These are phyloP conservation scores for Brachionus manjavacas DNA, from an alignment of 1,140 invertebrate genomes.

Conservation along the genomic window DNA sequence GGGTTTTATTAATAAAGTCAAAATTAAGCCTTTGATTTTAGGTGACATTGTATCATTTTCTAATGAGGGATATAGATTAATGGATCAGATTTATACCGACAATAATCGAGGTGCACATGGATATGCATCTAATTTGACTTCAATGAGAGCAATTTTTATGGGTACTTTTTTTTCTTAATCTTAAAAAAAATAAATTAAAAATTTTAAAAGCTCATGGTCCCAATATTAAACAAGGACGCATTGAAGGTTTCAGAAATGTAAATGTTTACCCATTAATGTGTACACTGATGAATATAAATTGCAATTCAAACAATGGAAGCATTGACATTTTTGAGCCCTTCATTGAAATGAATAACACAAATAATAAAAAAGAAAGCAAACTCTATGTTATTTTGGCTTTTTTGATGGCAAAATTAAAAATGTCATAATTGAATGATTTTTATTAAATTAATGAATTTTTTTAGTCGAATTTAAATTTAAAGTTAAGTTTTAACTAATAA, in stretches of 20 bases:
- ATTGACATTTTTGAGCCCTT: not conserved
- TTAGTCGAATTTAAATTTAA: not conserved
- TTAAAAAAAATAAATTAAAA: not conserved
- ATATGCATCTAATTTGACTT: constrained; percentile 62
- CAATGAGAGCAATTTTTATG: constrained; percentile 68
- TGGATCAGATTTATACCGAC: not conserved
- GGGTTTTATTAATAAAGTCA: not conserved
- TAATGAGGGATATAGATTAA: constrained; percentile 21
- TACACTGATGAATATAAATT: constrained; percentile 60
- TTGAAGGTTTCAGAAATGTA: constrained; percentile 63
- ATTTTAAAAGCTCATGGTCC: constrained; percentile 62
- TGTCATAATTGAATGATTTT: not conserved
- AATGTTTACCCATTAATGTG: constrained; percentile 68
- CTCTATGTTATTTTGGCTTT: not conserved
- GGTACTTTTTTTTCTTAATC: not conserved
- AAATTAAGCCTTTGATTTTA: not conserved
- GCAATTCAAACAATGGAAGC: constrained; percentile 45
- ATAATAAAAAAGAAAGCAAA: not conserved
- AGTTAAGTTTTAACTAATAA: not conserved
- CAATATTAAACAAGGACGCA: constrained; percentile 60
- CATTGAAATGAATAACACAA: not conserved
- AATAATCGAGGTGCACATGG: constrained; percentile 63
- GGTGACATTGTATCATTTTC: constrained; percentile 9
- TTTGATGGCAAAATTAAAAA: not conserved
- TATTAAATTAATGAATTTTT: not conserved